phyloP scores from a whole-genome alignment of 2,113 vertebrate genomes.

The Cinclus cinclus region DNA sequence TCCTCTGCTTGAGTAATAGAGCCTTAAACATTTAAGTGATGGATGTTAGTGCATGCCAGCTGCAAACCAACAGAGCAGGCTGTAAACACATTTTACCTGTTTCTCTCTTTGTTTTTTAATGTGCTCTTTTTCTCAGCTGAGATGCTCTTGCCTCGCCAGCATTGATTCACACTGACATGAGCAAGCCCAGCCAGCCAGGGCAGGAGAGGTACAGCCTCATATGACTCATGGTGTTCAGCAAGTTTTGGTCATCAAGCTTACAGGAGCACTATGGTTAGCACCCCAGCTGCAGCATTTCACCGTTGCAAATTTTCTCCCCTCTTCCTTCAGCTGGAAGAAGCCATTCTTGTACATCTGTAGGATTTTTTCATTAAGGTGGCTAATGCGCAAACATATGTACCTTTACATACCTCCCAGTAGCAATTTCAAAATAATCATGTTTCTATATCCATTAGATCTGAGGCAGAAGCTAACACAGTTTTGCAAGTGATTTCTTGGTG shows the following conservation, averaged over 20 bases:
- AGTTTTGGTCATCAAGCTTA: background rate
- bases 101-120: constrained; percentile 34
- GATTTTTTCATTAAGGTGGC: background rate
- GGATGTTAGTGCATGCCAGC: constrained; percentile 31
- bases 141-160: background rate
- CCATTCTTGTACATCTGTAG: background rate
- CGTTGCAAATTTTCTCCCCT: background rate
- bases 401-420: background rate
- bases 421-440: background rate
- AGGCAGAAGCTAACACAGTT: background rate
- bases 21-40: constrained; percentile 56
- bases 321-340: background rate
- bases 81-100: constrained; percentile 46
- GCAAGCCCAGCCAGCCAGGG: background rate
- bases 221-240: background rate
- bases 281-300: background rate
- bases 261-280: background rate
- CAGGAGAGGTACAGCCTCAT: background rate
- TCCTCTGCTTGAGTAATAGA: constrained; percentile 52
- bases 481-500: background rate
- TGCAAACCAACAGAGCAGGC: constrained; percentile 38
- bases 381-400: background rate
- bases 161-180: background rate
- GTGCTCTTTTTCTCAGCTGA: background rate
- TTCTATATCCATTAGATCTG: background rate